Percentiles rank a stretch among this genome's conserved stretches.
Evolutionary conservation across 1,140 invertebrate genomes (phyloP).

Genomic region (Bombus terrestris): DNA sequence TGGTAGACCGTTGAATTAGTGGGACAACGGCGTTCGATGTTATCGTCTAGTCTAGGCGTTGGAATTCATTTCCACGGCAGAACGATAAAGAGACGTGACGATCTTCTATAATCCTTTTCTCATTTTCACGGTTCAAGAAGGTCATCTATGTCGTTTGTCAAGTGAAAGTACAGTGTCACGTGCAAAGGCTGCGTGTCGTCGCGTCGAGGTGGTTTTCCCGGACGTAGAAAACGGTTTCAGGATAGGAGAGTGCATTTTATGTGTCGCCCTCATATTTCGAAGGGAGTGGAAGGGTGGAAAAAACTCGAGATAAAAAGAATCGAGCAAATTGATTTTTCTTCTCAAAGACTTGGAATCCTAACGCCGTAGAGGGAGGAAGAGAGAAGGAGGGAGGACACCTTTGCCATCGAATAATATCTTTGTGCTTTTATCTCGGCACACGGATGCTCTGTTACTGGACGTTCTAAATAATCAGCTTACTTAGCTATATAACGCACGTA

Average conservation of each 20-base stretch:
- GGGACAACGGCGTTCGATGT: background rate
- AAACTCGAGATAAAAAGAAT: slow-evolving; percentile 1
- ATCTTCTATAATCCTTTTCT: slow-evolving; percentile 46
- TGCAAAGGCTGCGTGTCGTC: slow-evolving; percentile 49
- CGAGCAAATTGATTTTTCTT: slow-evolving; percentile 35
- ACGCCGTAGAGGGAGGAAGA: slow-evolving; percentile 14
- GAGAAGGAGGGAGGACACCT: background rate
- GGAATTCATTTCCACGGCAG: slow-evolving; percentile 55
- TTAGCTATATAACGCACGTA: too few species aligned
- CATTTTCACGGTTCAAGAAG: slow-evolving; percentile 13
- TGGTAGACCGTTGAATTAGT: background rate
- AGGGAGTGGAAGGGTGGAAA: background rate
- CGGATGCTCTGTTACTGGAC: background rate
- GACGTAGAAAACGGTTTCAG: slow-evolving; percentile 32
- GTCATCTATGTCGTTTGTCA: slow-evolving; percentile 49
- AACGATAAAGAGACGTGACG: slow-evolving; percentile 9
- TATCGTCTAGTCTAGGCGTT: background rate
- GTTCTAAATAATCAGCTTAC: background rate
- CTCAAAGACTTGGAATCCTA: background rate
- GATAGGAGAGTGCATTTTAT: slow-evolving; percentile 57
- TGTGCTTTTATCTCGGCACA: background rate
- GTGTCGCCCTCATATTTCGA: slow-evolving; percentile 37
- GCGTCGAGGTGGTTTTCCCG: slow-evolving; percentile 37
- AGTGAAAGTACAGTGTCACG: slow-evolving; percentile 34
- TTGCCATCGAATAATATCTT: slow-evolving; percentile 6